phyloP scores from a whole-genome alignment of 2,797 vertebrate genomes.

The Phoebastria nigripes region DNA sequence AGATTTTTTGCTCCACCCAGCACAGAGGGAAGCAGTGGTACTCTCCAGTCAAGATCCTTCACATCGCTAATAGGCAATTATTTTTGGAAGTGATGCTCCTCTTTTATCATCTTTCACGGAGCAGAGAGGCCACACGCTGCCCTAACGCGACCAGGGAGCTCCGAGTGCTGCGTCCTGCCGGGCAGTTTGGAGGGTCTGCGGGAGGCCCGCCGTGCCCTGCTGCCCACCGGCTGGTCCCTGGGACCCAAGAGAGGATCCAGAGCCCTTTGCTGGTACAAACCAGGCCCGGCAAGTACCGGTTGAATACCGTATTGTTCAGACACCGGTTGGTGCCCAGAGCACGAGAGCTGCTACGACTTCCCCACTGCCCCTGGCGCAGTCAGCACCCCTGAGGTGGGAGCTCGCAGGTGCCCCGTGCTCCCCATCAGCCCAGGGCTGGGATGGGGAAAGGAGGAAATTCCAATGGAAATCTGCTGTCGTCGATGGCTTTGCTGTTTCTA shows the following conservation, averaged over 20 bases:
- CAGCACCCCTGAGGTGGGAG: neutral
- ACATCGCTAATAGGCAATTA: neutral
- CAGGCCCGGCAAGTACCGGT: neutral
- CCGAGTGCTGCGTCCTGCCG: neutral
- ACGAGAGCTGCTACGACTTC: fast-evolving
- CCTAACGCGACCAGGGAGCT: neutral
- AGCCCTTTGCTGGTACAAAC: neutral
- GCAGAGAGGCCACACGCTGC: neutral
- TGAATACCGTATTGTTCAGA: too few species aligned
- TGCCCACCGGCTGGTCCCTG: neutral
- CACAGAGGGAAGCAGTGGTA: neutral
- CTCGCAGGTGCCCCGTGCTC: fast-evolving
- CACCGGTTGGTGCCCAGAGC: fast-evolving
- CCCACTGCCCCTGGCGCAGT: neutral
- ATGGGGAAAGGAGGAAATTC: neutral
- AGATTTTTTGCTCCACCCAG: neutral
- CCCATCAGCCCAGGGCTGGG: neutral
- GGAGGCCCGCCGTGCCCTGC: neutral
- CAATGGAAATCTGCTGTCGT: fast-evolving
- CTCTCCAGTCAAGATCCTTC: neutral
- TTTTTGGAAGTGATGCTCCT: neutral
- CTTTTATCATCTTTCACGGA: fast-evolving
- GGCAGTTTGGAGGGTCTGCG: neutral
- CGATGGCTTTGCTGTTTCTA: neutral
- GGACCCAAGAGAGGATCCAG: neutral